Evolutionary conservation across 2,113 vertebrate genomes (phyloP), one percentile per base, ranked within the genome.

Genomic region (Passer montanus): DNA sequence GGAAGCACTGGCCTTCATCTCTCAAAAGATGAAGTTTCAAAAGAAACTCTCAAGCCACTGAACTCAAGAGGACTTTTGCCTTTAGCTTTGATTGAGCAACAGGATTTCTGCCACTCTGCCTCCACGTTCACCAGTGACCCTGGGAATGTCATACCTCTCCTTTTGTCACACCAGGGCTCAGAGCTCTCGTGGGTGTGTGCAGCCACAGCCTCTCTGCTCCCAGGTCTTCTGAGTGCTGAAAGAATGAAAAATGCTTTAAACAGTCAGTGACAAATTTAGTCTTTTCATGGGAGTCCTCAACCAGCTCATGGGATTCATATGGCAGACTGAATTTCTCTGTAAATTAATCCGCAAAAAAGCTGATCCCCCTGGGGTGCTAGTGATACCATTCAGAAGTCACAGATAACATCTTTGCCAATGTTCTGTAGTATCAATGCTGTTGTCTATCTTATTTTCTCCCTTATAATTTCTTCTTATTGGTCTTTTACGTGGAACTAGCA

Each of bases 401-500:
- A 88, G 95, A 92, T 89, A 95, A 81, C 77, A 86, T 93, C 93
- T 92, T 87, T 78, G 92, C 87, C 84, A 84, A 19, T 62, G 92
- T 94, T 83, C 83, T 84, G 44, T 52, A 46, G 23, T 64, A 89
- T 68, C 73, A 64, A 13, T 78, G 74, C 60, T 58, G 62, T 80
- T 84, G 76, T 68, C 91, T 86, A 14, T 91, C 74, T 91, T 92
- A 87, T 87, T 94, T 88, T 88, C 85, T 77, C 66, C 52, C 70
- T 94, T 97, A 68, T 73, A 92, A 96, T 96, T 67, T 91, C 87
- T 87, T 96, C 93, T 81, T 94, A 92, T 86, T 69, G 94, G 91
- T 97, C 88, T 97, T 96, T 92, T 97, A 97, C 93, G 44, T 96
- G 96, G 94, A 96, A 96, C 94, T 93, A 93, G 93, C 74, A 84